Conservation (phyloP, 2,797 vertebrate genomes). For the Liparis tanakae region DNA sequence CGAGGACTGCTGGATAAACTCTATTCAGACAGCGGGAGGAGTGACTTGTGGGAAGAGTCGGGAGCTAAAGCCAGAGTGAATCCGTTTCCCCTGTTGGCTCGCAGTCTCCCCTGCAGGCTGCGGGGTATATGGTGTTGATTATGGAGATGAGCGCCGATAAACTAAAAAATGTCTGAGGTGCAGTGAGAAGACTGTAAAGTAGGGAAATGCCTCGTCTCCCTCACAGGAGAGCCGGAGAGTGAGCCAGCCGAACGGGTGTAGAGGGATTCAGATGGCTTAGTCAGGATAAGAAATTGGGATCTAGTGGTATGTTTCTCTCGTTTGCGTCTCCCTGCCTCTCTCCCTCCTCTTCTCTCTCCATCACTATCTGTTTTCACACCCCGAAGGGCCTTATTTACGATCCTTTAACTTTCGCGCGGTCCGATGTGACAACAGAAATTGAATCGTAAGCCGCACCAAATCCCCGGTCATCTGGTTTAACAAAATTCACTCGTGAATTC, state of each 20-base stretch:
- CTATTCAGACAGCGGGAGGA: slow-evolving; percentile 48
- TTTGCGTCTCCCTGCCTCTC: slow-evolving; percentile 52
- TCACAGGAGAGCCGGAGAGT: slow-evolving; percentile 63
- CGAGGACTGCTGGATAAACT: slow-evolving; percentile 50
- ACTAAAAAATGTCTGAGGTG: slow-evolving; percentile 76
- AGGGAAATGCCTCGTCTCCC: slow-evolving; percentile 65
- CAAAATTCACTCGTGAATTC: slow-evolving; percentile 52
- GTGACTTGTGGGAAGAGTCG: slow-evolving; percentile 58
- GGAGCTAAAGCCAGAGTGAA: slow-evolving; percentile 64
- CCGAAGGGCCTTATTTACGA: slow-evolving; percentile 65
- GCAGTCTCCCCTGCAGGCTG: slow-evolving; percentile 59
- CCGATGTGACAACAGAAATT: slow-evolving; percentile 60
- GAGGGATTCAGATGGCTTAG: slow-evolving; percentile 81
- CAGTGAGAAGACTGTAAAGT: slow-evolving; percentile 76
- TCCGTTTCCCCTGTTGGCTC: slow-evolving; percentile 66
- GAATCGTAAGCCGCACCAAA: slow-evolving; percentile 56
- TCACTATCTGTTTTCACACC: slow-evolving; percentile 59
- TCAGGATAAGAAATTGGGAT: slow-evolving; percentile 80
- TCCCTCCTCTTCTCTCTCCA: slow-evolving; percentile 26
- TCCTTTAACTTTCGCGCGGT: slow-evolving; percentile 55
- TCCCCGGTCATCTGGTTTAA: slow-evolving; percentile 48
- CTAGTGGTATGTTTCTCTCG: slow-evolving; percentile 70
- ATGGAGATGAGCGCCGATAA: slow-evolving; percentile 84
- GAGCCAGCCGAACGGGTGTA: slow-evolving; percentile 81
- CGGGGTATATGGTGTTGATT: slow-evolving; percentile 77